A percentile compares a stretch with the other conserved stretches of the same genome.
phyloP scores from a whole-genome alignment of 2,888 invertebrate species.

The Aplocera efformata region DNA sequence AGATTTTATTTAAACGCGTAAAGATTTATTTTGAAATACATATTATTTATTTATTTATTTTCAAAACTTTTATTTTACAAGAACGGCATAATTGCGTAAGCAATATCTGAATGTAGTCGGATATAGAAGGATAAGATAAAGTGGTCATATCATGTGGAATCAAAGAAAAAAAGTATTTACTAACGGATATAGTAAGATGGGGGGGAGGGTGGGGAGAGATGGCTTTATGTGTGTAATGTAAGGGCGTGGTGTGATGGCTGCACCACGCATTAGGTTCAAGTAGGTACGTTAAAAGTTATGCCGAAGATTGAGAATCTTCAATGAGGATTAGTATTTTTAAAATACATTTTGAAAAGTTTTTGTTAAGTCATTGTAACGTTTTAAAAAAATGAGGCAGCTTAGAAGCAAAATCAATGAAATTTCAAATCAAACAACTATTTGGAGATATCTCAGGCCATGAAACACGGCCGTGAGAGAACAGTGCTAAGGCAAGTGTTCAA shows the following conservation, averaged over 20 bases:
- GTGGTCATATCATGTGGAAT: constrained; percentile 76
- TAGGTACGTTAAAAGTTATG: constrained; percentile 50
- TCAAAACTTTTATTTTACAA: constrained; percentile 38
- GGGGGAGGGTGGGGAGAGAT: constrained; percentile 38
- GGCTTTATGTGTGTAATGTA: constrained; percentile 63
- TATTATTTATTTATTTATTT: constrained; percentile 32
- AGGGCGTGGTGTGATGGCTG: constrained; percentile 45
- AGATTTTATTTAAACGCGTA: constrained; percentile 39
- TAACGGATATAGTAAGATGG: constrained; percentile 57
- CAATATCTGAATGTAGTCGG: constrained; percentile 61
- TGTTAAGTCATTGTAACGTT: constrained; percentile 50
- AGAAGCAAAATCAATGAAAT: constrained; percentile 37
- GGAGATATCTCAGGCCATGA: constrained; percentile 23
- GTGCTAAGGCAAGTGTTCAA: constrained; percentile 40
- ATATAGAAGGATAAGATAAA: constrained; percentile 60
- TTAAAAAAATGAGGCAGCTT: constrained; percentile 51
- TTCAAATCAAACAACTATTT: constrained; percentile 27
- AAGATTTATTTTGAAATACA: constrained; percentile 39
- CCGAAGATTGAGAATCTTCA: constrained; percentile 75
- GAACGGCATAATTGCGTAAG: constrained; percentile 52
- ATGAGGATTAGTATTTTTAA: constrained; percentile 69
- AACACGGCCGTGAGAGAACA: constrained; percentile 20
- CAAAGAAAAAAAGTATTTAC: constrained; percentile 57
- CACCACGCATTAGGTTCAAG: constrained; percentile 56
- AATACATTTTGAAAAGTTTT: constrained; percentile 62